Conservation (phyloP, 2,113 vertebrate species). For the Dolichotis patagonum region DNA sequence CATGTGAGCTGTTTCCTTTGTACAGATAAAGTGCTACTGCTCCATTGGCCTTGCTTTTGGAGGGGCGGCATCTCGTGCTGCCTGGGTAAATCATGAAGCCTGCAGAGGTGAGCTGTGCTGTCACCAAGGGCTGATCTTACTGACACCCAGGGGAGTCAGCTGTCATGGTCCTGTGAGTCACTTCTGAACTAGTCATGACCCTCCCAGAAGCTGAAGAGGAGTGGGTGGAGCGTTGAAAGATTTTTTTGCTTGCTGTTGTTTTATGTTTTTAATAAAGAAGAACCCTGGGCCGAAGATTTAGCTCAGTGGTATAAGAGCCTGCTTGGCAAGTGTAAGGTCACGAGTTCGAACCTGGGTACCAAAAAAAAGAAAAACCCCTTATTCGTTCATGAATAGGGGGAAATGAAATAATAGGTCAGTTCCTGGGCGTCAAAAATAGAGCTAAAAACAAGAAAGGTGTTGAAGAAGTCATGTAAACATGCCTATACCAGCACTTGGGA, state of each 20-base stretch:
- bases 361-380: not conserved
- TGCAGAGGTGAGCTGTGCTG: not conserved
- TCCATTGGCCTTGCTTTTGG: not conserved
- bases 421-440: conserved; percentile 22
- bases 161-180: conserved; percentile 53
- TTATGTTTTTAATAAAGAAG: conserved; percentile 43
- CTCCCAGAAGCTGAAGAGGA: not conserved
- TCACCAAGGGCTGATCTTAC: not conserved
- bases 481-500: no score
- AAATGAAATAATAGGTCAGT: conserved; percentile 30
- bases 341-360: no score
- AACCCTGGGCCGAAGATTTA: not conserved
- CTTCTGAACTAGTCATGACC: conserved; percentile 55
- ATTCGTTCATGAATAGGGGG: not conserved
- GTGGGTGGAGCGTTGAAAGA: not conserved
- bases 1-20: not conserved
- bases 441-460: not conserved
- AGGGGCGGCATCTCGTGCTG: not conserved
- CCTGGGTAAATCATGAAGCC: not conserved
- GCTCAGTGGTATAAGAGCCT: no score
- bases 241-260: conserved; percentile 44
- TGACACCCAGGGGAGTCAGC: not conserved
- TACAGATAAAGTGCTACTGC: not conserved
- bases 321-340: no score
- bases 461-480: not conserved